Conservation (phyloP, 2,113 vertebrate species). For the human region DNA sequence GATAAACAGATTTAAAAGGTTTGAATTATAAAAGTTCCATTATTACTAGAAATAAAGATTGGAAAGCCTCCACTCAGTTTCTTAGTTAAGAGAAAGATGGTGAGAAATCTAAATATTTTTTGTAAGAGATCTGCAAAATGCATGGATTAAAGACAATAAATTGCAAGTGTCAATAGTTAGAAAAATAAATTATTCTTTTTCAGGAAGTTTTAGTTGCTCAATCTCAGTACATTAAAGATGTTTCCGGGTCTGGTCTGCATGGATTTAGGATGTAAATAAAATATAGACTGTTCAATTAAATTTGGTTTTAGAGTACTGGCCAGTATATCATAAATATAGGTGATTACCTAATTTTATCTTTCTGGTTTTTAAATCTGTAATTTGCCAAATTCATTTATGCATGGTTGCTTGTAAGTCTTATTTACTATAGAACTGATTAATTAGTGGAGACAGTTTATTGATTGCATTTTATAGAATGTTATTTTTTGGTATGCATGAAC, state of each 20-base stretch:
- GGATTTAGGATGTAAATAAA: conserved; percentile 38
- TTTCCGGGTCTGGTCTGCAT: background rate
- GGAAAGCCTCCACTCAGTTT: background rate
- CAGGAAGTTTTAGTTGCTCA: conserved; percentile 45
- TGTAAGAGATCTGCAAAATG: background rate
- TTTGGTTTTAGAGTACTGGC: background rate
- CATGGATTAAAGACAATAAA: conserved; percentile 13
- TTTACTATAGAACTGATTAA: conserved; percentile 20
- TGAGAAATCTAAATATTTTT: conserved; percentile 35
- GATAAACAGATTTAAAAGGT: background rate
- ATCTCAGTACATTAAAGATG: background rate
- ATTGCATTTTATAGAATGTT: background rate
- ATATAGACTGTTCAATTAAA: background rate
- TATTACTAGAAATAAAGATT: background rate
- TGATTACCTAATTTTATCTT: conserved; percentile 19
- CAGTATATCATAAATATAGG: background rate
- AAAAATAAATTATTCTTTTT: conserved; percentile 37
- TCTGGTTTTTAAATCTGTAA: conserved; percentile 36
- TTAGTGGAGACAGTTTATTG: background rate
- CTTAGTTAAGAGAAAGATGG: conserved; percentile 15
- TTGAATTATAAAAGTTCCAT: background rate
- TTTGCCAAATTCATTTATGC: conserved; percentile 39
- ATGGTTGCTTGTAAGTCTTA: background rate
- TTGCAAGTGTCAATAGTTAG: background rate
- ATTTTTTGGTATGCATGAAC: background rate